These are phyloP conservation scores for Clarias laeviceps DNA, from an alignment of 2,797 vertebrate species.

Conservation along the genomic window DNA sequence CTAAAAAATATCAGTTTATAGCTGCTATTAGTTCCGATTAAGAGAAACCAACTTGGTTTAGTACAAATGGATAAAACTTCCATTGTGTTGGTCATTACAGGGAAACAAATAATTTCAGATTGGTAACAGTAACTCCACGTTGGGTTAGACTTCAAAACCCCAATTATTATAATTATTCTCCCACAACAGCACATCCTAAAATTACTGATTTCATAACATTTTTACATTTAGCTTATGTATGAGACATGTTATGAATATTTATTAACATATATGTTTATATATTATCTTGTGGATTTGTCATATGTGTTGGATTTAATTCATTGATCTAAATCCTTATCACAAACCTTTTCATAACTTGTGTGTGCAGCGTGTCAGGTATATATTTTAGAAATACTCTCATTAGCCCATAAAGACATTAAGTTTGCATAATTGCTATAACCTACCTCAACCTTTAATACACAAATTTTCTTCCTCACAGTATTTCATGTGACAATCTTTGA, in stretches of 20 bases:
- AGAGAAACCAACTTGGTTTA: neutral
- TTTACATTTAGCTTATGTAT: neutral
- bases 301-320: neutral
- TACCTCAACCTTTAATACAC: conserved; percentile 38
- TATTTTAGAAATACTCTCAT: neutral
- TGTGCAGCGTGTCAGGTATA: neutral
- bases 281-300: too few relatives aligned
- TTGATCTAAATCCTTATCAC: neutral
- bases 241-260: neutral
- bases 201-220: neutral
- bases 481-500: conserved; percentile 45
- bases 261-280: neutral
- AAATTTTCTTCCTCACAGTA: conserved; percentile 18
- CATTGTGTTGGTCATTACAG: neutral
- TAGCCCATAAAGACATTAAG: too few relatives aligned
- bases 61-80: neutral
- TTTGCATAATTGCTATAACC: neutral
- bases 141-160: neutral
- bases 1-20: neutral
- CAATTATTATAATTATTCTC: neutral
- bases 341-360: neutral
- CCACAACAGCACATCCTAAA: neutral
- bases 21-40: neutral
- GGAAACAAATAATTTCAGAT: neutral
- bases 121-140: neutral